Percentiles rank a stretch among this genome's conserved stretches.
Conservation (phyloP, 2,888 invertebrate species). For the Nomada ferruginata region DNA sequence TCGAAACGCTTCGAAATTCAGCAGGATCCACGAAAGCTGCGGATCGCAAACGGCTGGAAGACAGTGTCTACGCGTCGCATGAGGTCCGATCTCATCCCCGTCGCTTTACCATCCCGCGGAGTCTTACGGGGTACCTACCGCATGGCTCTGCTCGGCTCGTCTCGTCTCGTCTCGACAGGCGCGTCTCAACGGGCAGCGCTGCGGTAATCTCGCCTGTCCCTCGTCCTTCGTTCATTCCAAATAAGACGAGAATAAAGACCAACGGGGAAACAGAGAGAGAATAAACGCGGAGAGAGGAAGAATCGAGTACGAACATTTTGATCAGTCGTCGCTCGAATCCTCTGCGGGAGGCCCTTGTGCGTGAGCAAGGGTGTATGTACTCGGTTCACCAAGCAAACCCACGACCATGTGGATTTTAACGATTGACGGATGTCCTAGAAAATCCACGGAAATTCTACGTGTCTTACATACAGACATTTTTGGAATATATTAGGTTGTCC, state of each 20-base stretch:
- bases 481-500: not conserved
- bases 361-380: constrained; percentile 8
- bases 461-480: not conserved
- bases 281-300: constrained; percentile 41
- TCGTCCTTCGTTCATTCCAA: constrained; percentile 68
- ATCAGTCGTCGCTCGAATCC: constrained; percentile 69
- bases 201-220: constrained; percentile 70
- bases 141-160: constrained; percentile 52
- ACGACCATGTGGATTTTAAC: constrained; percentile 56
- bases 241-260: constrained; percentile 68
- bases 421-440: constrained; percentile 12
- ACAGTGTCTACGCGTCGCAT: constrained; percentile 62
- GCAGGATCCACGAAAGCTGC: not conserved
- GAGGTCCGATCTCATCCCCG: constrained; percentile 68
- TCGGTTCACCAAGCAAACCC: constrained; percentile 37
- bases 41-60: constrained; percentile 38
- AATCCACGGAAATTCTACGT: not conserved
- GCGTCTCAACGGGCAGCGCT: constrained; percentile 68
- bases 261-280: constrained; percentile 26
- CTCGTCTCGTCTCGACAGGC: constrained; percentile 48
- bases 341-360: constrained; percentile 68
- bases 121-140: constrained; percentile 70
- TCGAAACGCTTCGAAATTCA: not conserved
- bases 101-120: constrained; percentile 69
- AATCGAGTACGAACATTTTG: constrained; percentile 74